phyloP scores from a whole-genome alignment of 2,888 invertebrate genomes.

The Odiellus spinosus region DNA sequence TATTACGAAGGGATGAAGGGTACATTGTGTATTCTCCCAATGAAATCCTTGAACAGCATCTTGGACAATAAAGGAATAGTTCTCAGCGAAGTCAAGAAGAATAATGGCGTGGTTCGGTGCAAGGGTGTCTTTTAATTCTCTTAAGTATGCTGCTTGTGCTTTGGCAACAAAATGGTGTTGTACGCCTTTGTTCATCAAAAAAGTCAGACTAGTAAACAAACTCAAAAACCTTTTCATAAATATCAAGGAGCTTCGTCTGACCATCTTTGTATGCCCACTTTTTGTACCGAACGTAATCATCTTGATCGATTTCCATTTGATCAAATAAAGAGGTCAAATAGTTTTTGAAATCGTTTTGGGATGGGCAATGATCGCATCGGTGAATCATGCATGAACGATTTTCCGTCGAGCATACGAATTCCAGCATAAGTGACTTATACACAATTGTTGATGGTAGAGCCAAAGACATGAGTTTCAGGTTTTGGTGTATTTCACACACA shows the following conservation, averaged over 20 bases:
- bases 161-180: not conserved
- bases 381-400: not conserved
- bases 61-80: constrained; percentile 18
- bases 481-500: not conserved
- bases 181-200: too few species aligned
- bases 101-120: constrained; percentile 8
- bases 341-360: not conserved
- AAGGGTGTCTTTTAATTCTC: not conserved
- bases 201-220: too few species aligned
- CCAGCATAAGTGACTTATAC: not conserved
- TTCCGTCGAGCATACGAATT: not conserved
- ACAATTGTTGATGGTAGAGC: not conserved
- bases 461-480: not conserved
- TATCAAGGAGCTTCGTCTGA: too few species aligned
- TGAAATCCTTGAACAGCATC: constrained; percentile 19
- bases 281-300: not conserved
- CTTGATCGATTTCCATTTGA: not conserved
- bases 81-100: constrained; percentile 20
- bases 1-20: constrained; percentile 18
- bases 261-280: not conserved
- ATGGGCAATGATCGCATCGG: not conserved
- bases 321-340: not conserved
- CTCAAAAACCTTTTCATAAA: too few species aligned
- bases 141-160: not conserved
- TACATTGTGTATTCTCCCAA: constrained; percentile 20